Evolutionary conservation across 2,113 vertebrate species (phyloP).

Genomic region (Spea bombifrons): DNA sequence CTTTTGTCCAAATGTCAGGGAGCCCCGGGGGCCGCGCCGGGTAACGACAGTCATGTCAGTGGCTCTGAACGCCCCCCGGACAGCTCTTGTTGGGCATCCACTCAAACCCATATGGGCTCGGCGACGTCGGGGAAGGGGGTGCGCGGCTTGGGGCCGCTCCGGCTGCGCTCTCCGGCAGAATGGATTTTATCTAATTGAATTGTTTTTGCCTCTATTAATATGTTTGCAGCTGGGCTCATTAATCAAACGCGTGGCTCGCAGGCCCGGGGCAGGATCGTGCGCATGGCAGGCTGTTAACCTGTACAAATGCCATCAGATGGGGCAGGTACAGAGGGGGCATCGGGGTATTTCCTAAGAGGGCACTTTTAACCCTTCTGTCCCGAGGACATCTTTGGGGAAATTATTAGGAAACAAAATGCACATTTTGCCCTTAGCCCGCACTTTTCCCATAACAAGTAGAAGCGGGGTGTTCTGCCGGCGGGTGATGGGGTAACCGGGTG

Average conservation of each 20-base stretch:
- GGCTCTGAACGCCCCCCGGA: constrained; percentile 50
- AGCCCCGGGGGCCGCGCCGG: constrained; percentile 40
- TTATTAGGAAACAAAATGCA: too few relatives aligned
- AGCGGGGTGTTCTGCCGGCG: too few relatives aligned
- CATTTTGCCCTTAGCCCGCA: too few relatives aligned
- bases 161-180: constrained; percentile 66
- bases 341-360: too few relatives aligned
- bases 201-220: constrained; percentile 76
- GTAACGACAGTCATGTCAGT: constrained; percentile 48
- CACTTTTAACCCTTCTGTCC: too few relatives aligned
- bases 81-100: constrained; percentile 51
- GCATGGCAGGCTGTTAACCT: not conserved
- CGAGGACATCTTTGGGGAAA: too few relatives aligned
- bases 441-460: too few relatives aligned
- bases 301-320: too few relatives aligned
- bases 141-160: constrained; percentile 59
- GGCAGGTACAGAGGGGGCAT: too few relatives aligned
- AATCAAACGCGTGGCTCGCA: constrained; percentile 65
- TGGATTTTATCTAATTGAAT: constrained; percentile 73
- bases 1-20: constrained; percentile 57
- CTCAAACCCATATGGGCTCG: constrained; percentile 53
- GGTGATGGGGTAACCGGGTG: too few relatives aligned
- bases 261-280: constrained; percentile 56
- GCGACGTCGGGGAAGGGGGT: constrained; percentile 52
- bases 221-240: constrained; percentile 55